These are phyloP conservation scores for Cyprinodon brontotheroides DNA, from an alignment of 2,113 vertebrate species.

Conservation along the genomic window DNA sequence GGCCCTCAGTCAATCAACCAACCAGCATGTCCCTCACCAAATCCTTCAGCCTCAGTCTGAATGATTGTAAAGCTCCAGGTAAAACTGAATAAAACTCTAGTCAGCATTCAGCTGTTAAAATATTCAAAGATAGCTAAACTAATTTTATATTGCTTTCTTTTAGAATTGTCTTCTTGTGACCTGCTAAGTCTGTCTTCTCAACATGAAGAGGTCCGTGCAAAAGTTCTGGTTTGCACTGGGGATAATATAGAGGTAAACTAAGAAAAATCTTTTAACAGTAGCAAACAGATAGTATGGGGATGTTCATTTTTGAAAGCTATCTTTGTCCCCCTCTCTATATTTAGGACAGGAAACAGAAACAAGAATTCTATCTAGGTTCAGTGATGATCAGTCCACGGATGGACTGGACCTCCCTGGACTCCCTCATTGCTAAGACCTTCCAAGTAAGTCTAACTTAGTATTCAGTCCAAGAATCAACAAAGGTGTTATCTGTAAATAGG, in stretches of 20 bases:
- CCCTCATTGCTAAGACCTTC: slow-evolving; percentile 87
- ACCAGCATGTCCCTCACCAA: slow-evolving; percentile 87
- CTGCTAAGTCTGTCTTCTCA: slow-evolving; percentile 77
- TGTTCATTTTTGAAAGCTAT: background rate
- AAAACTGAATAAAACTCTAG: slow-evolving; percentile 2
- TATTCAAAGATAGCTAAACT: background rate
- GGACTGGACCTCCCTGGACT: slow-evolving; percentile 91
- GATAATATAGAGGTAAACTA: slow-evolving; percentile 88
- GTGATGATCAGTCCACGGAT: slow-evolving; percentile 83
- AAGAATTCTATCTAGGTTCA: slow-evolving; percentile 90
- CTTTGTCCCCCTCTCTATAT: slow-evolving; percentile 2
- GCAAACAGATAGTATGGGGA: background rate
- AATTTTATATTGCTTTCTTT: slow-evolving; percentile 3
- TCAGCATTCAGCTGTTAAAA: background rate
- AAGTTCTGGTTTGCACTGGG: slow-evolving; percentile 84
- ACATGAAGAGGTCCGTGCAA: slow-evolving; percentile 82
- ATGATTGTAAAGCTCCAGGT: slow-evolving; percentile 85
- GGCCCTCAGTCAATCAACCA: slow-evolving; percentile 85
- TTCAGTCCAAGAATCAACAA: background rate
- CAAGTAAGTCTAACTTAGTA: slow-evolving; percentile 76
- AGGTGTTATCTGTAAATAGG: background rate
- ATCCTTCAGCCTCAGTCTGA: slow-evolving; percentile 86
- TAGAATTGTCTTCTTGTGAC: slow-evolving; percentile 87
- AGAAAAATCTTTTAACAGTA: background rate
- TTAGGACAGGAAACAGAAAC: slow-evolving; percentile 90